phyloP scores from a whole-genome alignment of 1,140 invertebrate genomes.

The Macrobrachium nipponense region DNA sequence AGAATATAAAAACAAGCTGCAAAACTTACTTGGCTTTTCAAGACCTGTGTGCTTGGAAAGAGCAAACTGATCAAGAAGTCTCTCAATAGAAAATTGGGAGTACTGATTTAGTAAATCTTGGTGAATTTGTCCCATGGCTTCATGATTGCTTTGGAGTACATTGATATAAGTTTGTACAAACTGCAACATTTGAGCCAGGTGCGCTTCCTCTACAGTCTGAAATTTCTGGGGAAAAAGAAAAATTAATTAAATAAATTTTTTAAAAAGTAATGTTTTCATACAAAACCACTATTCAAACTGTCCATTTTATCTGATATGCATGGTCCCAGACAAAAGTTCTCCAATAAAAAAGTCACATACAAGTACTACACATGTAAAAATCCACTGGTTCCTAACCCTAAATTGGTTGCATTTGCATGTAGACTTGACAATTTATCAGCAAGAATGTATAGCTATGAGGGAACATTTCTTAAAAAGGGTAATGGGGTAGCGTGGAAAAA shows the following conservation, averaged over 20 bases:
- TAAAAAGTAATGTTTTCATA: too few species aligned
- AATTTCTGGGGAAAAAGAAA: slow-evolving; percentile 76
- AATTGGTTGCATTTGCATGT: too few species aligned
- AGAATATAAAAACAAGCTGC: not conserved
- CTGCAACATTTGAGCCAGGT: slow-evolving; percentile 94
- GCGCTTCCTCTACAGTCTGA: slow-evolving; percentile 92
- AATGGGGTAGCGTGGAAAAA: too few species aligned
- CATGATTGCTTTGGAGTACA: slow-evolving; percentile 81
- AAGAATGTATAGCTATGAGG: too few species aligned
- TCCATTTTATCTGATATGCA: too few species aligned
- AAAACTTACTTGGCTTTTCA: slow-evolving; percentile 82
- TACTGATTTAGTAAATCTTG: slow-evolving; percentile 91
- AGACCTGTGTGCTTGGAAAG: slow-evolving; percentile 89
- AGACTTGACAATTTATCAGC: too few species aligned
- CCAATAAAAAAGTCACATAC: too few species aligned
- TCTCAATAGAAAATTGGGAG: slow-evolving; percentile 90
- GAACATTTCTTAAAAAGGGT: too few species aligned
- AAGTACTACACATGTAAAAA: too few species aligned
- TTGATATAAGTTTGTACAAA: slow-evolving; percentile 86
- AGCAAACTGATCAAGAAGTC: slow-evolving; percentile 90
- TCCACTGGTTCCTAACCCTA: too few species aligned
- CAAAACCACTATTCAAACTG: too few species aligned
- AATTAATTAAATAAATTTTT: slow-evolving; percentile 28
- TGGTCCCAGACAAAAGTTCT: too few species aligned
- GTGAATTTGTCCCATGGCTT: slow-evolving; percentile 76